Evolutionary conservation across 2,797 vertebrate genomes (phyloP).

Genomic region (Thaleichthys pacificus): DNA sequence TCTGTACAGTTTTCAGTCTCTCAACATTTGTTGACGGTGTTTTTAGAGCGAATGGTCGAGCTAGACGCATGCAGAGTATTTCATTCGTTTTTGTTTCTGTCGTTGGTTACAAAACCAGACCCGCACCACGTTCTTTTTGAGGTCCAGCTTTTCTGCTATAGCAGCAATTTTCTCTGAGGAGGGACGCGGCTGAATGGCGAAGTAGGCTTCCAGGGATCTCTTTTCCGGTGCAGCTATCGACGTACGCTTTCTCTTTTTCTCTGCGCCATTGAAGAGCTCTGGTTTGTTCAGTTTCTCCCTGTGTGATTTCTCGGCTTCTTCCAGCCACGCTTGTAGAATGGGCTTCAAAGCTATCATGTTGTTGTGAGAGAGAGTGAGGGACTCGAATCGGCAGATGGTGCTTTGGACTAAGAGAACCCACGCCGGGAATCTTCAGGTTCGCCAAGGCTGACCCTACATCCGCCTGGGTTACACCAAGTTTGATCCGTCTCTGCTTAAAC

Average conservation of each 20-base stretch:
- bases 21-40: conserved; percentile 36
- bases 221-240: conserved; percentile 95
- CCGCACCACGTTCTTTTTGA: conserved; percentile 98
- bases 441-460: conserved; percentile 93
- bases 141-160: conserved; percentile 95
- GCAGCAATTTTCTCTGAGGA: conserved; percentile 97
- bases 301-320: conserved; percentile 95
- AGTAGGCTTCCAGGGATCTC: conserved; percentile 93
- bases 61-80: conserved; percentile 95
- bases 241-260: conserved; percentile 96
- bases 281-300: conserved; percentile 96
- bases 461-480: conserved; percentile 96
- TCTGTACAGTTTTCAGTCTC: conserved; percentile 74
- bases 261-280: conserved; percentile 93
- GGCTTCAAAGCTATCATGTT: conserved; percentile 97
- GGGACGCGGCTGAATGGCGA: conserved; percentile 93
- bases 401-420: conserved; percentile 92
- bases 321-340: conserved; percentile 95
- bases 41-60: conserved; percentile 36
- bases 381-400: conserved; percentile 93
- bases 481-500: conserved; percentile 97
- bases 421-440: conserved; percentile 92
- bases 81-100: conserved; percentile 99
- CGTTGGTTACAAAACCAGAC: conserved; percentile 99
- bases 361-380: conserved; percentile 91